These are phyloP conservation scores for Drepana falcataria DNA, from an alignment of 2,888 invertebrate genomes.

Conservation along the genomic window DNA sequence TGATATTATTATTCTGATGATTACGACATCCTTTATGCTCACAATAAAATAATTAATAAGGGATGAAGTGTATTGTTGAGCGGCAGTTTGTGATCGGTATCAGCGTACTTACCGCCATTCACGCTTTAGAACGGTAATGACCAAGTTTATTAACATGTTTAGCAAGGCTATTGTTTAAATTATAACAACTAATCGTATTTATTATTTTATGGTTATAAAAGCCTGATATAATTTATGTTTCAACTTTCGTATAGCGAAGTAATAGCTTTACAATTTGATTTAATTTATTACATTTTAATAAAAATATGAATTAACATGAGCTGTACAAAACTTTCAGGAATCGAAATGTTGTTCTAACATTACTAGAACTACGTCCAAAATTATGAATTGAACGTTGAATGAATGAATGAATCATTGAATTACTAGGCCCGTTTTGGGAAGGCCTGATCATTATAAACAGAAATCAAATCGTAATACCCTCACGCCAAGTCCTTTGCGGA, in stretches of 20 bases:
- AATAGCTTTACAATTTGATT: not conserved
- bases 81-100: conserved; percentile 70
- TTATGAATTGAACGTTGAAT: too few relatives aligned
- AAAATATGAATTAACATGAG: too few relatives aligned
- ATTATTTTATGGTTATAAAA: conserved; percentile 22
- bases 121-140: conserved; percentile 58
- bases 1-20: conserved; percentile 78
- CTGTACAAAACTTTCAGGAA: too few relatives aligned
- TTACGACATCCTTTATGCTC: conserved; percentile 77
- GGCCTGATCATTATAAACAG: too few relatives aligned
- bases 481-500: too few relatives aligned
- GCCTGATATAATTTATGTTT: not conserved
- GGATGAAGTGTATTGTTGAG: conserved; percentile 73
- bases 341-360: too few relatives aligned
- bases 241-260: too few relatives aligned
- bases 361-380: too few relatives aligned
- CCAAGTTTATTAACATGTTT: conserved; percentile 56
- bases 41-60: conserved; percentile 80
- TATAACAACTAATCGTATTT: conserved; percentile 27
- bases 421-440: too few relatives aligned
- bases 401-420: too few relatives aligned
- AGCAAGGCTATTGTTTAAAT: conserved; percentile 40
- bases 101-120: conserved; percentile 61
- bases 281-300: not conserved
- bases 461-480: too few relatives aligned